A percentile compares a stretch with the other conserved stretches of the same genome.
Conservation (phyloP, 2,113 vertebrate species). For the Parotia lawesii region DNA sequence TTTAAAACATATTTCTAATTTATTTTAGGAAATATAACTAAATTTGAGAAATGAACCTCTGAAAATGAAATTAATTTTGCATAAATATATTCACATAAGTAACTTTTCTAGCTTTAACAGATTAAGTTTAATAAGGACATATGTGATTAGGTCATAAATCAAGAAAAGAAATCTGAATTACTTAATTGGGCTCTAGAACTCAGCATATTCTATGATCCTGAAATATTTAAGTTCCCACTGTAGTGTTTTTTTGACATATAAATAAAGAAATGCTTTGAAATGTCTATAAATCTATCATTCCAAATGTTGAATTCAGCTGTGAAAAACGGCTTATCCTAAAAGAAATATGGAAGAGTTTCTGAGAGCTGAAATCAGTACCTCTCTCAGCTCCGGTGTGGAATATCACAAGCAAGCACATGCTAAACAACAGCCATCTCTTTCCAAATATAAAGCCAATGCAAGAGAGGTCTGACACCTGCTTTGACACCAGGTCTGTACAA, state of each 20-base stretch:
- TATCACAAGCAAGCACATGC: neutral
- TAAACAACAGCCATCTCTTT: neutral
- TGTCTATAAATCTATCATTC: neutral
- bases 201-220: neutral
- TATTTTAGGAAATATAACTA: neutral
- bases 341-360: neutral
- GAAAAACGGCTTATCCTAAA: neutral
- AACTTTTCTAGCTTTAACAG: neutral
- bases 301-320: neutral
- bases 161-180: neutral
- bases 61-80: neutral
- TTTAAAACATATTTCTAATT: neutral
- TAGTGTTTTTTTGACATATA: neutral
- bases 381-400: neutral
- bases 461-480: neutral
- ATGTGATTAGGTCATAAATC: neutral
- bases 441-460: neutral
- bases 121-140: neutral
- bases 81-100: neutral
- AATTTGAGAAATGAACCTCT: neutral
- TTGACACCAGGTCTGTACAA: neutral
- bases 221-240: neutral
- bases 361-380: neutral
- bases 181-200: neutral
- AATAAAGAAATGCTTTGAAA: neutral